Evolutionary conservation across 2,888 invertebrate species (phyloP).

Genomic region (Ametastegia equiseti): DNA sequence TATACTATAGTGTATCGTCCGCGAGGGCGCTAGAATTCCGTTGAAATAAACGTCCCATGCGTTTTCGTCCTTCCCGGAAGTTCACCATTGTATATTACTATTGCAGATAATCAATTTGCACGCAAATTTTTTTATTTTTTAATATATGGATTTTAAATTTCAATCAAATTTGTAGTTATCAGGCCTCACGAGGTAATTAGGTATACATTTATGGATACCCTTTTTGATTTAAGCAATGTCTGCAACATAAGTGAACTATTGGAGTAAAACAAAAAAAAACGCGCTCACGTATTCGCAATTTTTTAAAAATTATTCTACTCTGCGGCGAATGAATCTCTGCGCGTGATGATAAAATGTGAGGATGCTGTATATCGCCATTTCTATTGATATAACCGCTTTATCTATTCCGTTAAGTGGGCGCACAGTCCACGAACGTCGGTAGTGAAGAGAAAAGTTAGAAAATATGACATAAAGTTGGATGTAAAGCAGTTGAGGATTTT

Average conservation of each 20-base stretch:
- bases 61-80: constrained; percentile 8
- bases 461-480: background rate
- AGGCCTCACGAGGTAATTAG: background rate
- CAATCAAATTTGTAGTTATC: background rate
- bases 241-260: background rate
- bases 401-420: background rate
- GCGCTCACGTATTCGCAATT: background rate
- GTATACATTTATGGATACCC: too few species aligned
- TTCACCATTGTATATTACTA: background rate
- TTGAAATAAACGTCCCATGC: background rate
- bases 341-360: background rate
- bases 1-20: background rate
- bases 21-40: background rate
- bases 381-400: background rate
- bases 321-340: background rate
- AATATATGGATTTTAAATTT: background rate
- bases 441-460: background rate
- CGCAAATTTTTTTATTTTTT: background rate
- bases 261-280: background rate
- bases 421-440: background rate
- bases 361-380: background rate
- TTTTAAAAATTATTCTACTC: background rate
- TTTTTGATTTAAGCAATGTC: background rate
- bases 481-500: background rate
- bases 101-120: background rate